Evolutionary conservation across 1,140 invertebrate species (phyloP), one percentile per base, ranked within the genome.

Genomic region (Neuroterus valhalla): DNA sequence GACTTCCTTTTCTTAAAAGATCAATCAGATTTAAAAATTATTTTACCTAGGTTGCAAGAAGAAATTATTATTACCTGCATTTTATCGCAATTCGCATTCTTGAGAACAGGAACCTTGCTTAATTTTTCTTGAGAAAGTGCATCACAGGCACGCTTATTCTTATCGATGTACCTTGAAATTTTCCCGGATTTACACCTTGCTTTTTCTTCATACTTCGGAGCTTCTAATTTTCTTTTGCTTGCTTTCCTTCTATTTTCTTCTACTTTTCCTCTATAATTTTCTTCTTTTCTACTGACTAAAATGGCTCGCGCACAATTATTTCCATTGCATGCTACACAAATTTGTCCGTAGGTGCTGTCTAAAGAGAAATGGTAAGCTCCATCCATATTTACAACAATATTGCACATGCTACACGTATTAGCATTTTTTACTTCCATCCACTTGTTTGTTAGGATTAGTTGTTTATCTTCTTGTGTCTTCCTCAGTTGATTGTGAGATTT

Each of bases 61-160:
- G n/a, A n/a, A n/a, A n/a, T n/a, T n/a, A n/a, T n/a, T n/a, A n/a
- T 52, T 52, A 52, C 48, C 48, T 52, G 48, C 8, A 52, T 17
- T 6, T 52, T 23, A 17, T 52, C 48, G 19, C 48, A 52, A 21
- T 23, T 52, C 19, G 48, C 48, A 21, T 52, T 52, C 23, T 23
- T 52, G 10, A 52, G 3, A 5, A 52, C 23, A 8, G 48, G 17
- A 5, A 52, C 48, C 23, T 52, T 52, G 19, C 48, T 21, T 4
- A 52, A 10, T 21, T 4, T 52, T 52, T 21, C 8, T 52, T 52
- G 17, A 1, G 48, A 52, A 52, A 52, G 48, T 52, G 19, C 23
- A 4, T 52, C 19, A 21, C 11, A 52, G 3, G 48, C 23, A 21
- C 10, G 5, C 11, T 1, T 3, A 52, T 52, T 52, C 10, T 19